phyloP scores from a whole-genome alignment of 2,113 vertebrate species.

The Eurypyga helias region DNA sequence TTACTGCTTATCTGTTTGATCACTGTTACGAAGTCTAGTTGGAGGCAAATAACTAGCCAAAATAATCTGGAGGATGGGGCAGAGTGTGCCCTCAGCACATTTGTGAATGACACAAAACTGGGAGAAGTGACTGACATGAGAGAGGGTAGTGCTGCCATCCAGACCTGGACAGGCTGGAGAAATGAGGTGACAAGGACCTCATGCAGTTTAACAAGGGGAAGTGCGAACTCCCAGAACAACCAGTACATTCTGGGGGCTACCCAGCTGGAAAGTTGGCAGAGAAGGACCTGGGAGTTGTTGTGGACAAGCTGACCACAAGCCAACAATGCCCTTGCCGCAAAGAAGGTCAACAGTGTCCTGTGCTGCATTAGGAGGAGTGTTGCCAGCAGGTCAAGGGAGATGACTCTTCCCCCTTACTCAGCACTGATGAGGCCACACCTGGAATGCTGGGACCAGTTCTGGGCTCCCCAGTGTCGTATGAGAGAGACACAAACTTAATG shows the following conservation, averaged over 20 bases:
- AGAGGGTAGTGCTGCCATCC: not conserved
- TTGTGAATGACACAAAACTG: not conserved
- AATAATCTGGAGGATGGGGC: not conserved
- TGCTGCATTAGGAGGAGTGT: not conserved
- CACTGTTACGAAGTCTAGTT: not conserved
- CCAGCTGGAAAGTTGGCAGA: not conserved
- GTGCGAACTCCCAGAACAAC: not conserved
- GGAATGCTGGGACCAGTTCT: not conserved
- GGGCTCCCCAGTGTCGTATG: not conserved
- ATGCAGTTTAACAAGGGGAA: not conserved
- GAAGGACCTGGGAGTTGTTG: not conserved
- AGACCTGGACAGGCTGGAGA: not conserved
- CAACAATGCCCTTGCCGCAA: not conserved
- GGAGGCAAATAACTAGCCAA: not conserved
- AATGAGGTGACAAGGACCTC: not conserved
- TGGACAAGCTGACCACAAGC: not conserved
- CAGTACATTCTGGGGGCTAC: not conserved
- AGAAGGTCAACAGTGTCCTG: not conserved
- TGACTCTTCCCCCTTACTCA: not conserved
- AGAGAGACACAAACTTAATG: not conserved
- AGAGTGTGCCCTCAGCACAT: not conserved
- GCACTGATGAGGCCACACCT: not conserved
- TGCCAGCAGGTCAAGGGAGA: not conserved
- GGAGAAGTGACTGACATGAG: not conserved
- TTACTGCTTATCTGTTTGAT: not conserved